A percentile compares a stretch with the other conserved stretches of the same genome.
Evolutionary conservation across 2,888 invertebrate genomes (phyloP).

Genomic region (Nezara viridula): DNA sequence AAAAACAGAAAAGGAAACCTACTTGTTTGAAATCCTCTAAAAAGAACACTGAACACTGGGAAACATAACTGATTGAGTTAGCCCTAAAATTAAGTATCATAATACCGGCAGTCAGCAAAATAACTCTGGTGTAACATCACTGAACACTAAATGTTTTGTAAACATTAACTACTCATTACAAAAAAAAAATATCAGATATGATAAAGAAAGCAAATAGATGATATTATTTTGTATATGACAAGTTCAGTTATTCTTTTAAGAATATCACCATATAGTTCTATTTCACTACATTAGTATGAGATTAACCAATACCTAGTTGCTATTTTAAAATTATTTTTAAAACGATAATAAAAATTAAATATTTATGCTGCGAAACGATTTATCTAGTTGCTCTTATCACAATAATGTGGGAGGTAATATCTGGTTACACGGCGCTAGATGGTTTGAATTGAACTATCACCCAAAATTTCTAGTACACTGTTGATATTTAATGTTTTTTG

Average conservation of each 20-base stretch:
- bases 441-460: not conserved
- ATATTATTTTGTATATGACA: slow-evolving; percentile 11
- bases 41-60: slow-evolving; percentile 48
- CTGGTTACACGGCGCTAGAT: not conserved
- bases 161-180: slow-evolving; percentile 42
- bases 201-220: slow-evolving; percentile 31
- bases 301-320: not conserved
- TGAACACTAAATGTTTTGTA: slow-evolving; percentile 52
- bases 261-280: not conserved
- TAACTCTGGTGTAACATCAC: not conserved
- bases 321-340: not conserved
- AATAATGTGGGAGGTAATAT: not conserved
- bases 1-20: slow-evolving; percentile 42
- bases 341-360: not conserved
- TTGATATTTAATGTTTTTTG: not conserved
- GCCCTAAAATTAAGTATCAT: slow-evolving; percentile 28
- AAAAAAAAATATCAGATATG: slow-evolving; percentile 50
- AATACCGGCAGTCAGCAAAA: slow-evolving; percentile 5
- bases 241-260: not conserved
- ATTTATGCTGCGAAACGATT: not conserved
- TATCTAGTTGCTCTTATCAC: not conserved
- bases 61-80: slow-evolving; percentile 44
- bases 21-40: slow-evolving; percentile 55
- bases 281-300: not conserved
- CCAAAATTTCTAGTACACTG: not conserved